A percentile compares a stretch with the other conserved stretches of the same genome.
These are phyloP conservation scores for Poecilia velifera DNA, from an alignment of 2,797 vertebrate species.

Conservation along the genomic window DNA sequence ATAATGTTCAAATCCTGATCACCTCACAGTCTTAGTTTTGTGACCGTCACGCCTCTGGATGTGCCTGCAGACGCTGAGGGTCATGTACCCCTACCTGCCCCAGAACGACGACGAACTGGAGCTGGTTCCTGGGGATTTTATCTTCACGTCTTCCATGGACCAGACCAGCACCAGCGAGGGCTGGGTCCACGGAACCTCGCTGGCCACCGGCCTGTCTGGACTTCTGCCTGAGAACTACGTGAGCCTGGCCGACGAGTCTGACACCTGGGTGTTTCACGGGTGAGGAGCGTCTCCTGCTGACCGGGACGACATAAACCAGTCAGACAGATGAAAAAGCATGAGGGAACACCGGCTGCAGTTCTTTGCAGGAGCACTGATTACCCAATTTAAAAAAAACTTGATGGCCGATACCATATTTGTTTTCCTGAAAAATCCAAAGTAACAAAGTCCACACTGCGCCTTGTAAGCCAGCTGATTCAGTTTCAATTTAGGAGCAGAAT, in stretches of 20 bases:
- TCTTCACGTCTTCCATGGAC: slow-evolving; percentile 93
- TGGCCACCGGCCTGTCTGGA: slow-evolving; percentile 90
- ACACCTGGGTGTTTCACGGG: slow-evolving; percentile 95
- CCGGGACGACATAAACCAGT: not conserved
- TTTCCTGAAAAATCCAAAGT: too few species aligned
- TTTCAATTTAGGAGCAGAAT: too few species aligned
- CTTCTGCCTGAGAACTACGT: slow-evolving; percentile 95
- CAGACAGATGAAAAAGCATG: not conserved
- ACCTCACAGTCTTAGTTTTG: not conserved
- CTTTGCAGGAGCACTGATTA: too few species aligned
- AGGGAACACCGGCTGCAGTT: not conserved
- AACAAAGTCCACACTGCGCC: too few species aligned
- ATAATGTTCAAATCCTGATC: too few species aligned
- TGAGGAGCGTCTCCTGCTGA: slow-evolving; percentile 53
- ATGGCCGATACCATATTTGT: too few species aligned
- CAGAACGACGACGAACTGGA: slow-evolving; percentile 97
- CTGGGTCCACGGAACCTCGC: slow-evolving; percentile 91
- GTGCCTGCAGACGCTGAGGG: slow-evolving; percentile 86
- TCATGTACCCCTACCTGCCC: slow-evolving; percentile 92
- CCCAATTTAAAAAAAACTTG: too few species aligned
- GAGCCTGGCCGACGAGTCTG: slow-evolving; percentile 89
- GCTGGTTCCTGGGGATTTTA: slow-evolving; percentile 89
- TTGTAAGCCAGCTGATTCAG: too few species aligned
- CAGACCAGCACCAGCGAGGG: slow-evolving; percentile 92
- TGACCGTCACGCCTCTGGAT: not conserved